Evolutionary conservation across 2,888 invertebrate species (phyloP).

Genomic region (Empis stercorea): DNA sequence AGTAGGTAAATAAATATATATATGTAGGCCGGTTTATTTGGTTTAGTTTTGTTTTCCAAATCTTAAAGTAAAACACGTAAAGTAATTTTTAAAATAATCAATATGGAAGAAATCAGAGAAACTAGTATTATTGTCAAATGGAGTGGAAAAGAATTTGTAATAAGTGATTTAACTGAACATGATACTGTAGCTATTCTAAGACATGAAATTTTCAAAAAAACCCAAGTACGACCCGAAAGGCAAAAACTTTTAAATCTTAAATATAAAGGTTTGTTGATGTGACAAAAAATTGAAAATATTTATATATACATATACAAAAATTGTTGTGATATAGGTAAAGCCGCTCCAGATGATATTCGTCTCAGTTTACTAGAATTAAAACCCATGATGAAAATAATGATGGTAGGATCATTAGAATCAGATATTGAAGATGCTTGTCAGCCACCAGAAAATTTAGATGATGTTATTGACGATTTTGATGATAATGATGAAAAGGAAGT

Average conservation of each 20-base stretch:
- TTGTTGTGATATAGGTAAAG: constrained; percentile 51
- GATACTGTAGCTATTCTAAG: constrained; percentile 72
- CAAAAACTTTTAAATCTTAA: constrained; percentile 90
- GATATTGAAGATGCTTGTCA: constrained; percentile 70
- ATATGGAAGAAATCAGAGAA: constrained; percentile 17
- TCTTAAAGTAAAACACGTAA: too few relatives aligned
- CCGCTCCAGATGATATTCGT: constrained; percentile 64
- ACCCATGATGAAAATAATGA: constrained; percentile 83
- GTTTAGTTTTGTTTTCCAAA: too few relatives aligned
- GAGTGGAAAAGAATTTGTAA: constrained; percentile 80
- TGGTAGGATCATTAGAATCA: constrained; percentile 92
- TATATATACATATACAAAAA: too few relatives aligned
- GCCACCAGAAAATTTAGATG: constrained; percentile 62
- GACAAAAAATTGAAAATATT: neutral
- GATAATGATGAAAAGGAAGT: constrained; percentile 69
- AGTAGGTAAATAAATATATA: too few relatives aligned
- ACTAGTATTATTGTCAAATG: constrained; percentile 70
- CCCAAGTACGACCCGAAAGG: constrained; percentile 81
- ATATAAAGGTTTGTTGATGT: constrained; percentile 60
- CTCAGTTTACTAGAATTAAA: constrained; percentile 69
- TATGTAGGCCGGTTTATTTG: too few relatives aligned
- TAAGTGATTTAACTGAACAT: constrained; percentile 54
- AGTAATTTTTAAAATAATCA: too few relatives aligned
- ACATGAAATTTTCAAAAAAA: constrained; percentile 71
- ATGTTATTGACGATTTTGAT: constrained; percentile 84